Percentiles rank a stretch among this genome's conserved stretches.
Conservation (phyloP, 2,888 invertebrate genomes). For the Drosophila recens region DNA sequence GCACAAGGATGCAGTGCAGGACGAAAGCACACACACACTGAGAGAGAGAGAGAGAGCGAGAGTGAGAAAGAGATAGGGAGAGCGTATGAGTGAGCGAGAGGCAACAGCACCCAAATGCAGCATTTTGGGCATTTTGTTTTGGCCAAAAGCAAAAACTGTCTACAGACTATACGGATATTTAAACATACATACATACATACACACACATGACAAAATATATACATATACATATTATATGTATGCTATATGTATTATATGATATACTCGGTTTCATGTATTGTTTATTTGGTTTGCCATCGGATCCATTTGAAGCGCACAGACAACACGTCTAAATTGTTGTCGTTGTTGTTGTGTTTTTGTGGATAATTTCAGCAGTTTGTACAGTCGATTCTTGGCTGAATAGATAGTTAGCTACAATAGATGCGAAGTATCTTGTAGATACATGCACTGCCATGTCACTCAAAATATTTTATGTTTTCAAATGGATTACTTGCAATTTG, state of each 20-base stretch:
- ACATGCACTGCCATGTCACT: neutral
- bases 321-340: constrained; percentile 35
- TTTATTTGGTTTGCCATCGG: constrained; percentile 42
- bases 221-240: neutral
- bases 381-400: constrained; percentile 4
- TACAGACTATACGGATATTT: constrained; percentile 25
- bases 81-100: too few species aligned
- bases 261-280: constrained; percentile 24
- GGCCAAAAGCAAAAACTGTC: constrained; percentile 42
- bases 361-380: constrained; percentile 49
- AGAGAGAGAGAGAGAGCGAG: neutral
- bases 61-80: too few species aligned
- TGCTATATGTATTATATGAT: neutral
- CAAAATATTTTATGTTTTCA: neutral
- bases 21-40: constrained; percentile 13
- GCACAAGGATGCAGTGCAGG: constrained; percentile 47
- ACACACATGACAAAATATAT: neutral
- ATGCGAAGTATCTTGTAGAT: neutral
- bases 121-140: constrained; percentile 59
- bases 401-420: constrained; percentile 3
- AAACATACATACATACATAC: neutral
- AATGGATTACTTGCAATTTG: constrained; percentile 3
- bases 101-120: constrained; percentile 15
- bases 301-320: constrained; percentile 43
- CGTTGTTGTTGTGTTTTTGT: constrained; percentile 5